These are phyloP conservation scores for Oncorhynchus nerka DNA, from an alignment of 2,113 vertebrate species.

Conservation along the genomic window DNA sequence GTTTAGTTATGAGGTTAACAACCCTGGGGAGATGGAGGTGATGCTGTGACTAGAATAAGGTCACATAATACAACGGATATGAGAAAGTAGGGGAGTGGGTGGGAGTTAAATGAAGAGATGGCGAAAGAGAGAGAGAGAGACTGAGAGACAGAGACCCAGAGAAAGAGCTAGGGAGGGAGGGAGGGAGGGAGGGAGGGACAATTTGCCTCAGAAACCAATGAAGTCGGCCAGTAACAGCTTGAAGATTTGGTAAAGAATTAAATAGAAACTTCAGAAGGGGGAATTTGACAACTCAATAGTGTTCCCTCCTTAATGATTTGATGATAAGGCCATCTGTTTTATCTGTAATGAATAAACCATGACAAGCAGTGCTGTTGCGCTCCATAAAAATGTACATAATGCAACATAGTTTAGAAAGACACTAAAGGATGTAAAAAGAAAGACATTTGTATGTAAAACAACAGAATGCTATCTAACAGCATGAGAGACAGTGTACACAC, in stretches of 20 bases:
- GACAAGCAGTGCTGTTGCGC: not conserved
- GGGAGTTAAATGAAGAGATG: not conserved
- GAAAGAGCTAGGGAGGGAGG: not conserved
- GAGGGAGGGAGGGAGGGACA: too few species aligned
- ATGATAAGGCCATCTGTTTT: not conserved
- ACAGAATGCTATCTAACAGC: not conserved
- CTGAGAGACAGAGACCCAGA: not conserved
- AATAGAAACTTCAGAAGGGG: not conserved
- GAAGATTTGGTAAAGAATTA: not conserved
- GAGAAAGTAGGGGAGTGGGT: not conserved
- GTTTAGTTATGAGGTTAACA: constrained; percentile 7
- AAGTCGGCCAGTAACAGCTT: not conserved
- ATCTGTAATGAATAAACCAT: not conserved
- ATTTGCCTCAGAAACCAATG: not conserved
- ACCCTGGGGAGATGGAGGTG: constrained; percentile 5
- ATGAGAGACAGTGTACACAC: too few species aligned
- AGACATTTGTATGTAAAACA: not conserved
- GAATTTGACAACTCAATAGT: not conserved
- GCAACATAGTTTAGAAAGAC: not conserved
- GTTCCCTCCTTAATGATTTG: not conserved
- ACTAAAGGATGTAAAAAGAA: not conserved
- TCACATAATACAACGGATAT: not conserved
- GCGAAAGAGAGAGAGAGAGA: not conserved
- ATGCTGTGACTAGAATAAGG: constrained; percentile 18
- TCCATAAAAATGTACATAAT: not conserved